Conservation (phyloP, 2,888 invertebrate species). For the Ganaspis brasiliensis region DNA sequence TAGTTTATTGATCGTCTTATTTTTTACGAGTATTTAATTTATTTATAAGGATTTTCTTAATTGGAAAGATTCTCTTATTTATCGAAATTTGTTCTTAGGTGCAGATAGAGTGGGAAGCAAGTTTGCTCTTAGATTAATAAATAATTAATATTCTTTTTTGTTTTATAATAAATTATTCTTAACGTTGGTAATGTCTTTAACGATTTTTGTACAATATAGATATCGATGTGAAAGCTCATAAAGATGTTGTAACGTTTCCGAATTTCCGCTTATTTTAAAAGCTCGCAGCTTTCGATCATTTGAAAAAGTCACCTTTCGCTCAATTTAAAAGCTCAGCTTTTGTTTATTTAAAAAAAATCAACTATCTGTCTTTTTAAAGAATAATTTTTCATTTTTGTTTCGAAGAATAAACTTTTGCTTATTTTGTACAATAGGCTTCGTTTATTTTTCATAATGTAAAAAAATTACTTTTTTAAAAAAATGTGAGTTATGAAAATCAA, state of each 20-base stretch:
- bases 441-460: no score
- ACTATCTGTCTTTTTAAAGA: slow-evolving; percentile 48
- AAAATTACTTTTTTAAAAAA: no score
- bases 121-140: background rate
- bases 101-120: background rate
- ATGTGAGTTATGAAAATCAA: no score
- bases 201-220: slow-evolving; percentile 57
- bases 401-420: slow-evolving; percentile 45
- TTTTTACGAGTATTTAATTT: background rate
- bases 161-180: slow-evolving; percentile 29
- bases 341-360: slow-evolving; percentile 50
- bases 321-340: background rate
- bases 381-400: no score
- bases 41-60: background rate
- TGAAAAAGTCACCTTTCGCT: no score
- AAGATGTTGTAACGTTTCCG: slow-evolving; percentile 46
- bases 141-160: background rate
- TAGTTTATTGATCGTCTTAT: no score
- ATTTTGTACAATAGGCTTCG: slow-evolving; percentile 46
- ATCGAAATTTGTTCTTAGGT: slow-evolving; percentile 9
- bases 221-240: slow-evolving; percentile 42
- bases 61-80: background rate
- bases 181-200: slow-evolving; percentile 8
- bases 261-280: background rate
- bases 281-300: background rate